Evolutionary conservation across 2,888 invertebrate genomes (phyloP).

Genomic region (Carcina quercana): DNA sequence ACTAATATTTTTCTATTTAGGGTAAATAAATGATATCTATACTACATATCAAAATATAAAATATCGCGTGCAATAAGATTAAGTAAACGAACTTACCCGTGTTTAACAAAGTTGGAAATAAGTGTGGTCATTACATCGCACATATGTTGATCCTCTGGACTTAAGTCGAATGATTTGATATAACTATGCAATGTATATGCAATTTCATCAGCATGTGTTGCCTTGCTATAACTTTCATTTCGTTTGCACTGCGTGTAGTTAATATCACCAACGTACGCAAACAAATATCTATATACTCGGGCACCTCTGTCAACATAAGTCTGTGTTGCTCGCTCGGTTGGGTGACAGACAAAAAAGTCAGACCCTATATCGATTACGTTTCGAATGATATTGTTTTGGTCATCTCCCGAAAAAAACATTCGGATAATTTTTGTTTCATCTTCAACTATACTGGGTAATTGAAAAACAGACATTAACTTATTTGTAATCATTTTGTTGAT

Average conservation of each 20-base stretch:
- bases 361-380: not conserved
- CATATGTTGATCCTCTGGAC: too few species aligned
- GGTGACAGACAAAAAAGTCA: slow-evolving; percentile 4
- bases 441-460: slow-evolving; percentile 12
- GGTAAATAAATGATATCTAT: too few species aligned
- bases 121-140: too few species aligned
- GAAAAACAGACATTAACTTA: not conserved
- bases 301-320: slow-evolving; percentile 27
- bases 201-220: slow-evolving; percentile 35
- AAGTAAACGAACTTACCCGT: too few species aligned
- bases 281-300: slow-evolving; percentile 4
- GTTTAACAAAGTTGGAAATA: too few species aligned
- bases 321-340: slow-evolving; percentile 16
- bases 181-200: slow-evolving; percentile 36
- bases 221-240: slow-evolving; percentile 20
- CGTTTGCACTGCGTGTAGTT: slow-evolving; percentile 19
- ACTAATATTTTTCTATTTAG: too few species aligned
- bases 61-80: too few species aligned
- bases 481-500: slow-evolving; percentile 1
- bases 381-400: not conserved
- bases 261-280: slow-evolving; percentile 22
- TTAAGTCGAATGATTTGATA: slow-evolving; percentile 11
- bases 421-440: slow-evolving; percentile 5
- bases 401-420: slow-evolving; percentile 5
- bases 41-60: too few species aligned